Evolutionary conservation across 1,140 invertebrate genomes (phyloP).

Genomic region (Drosophila azteca): DNA sequence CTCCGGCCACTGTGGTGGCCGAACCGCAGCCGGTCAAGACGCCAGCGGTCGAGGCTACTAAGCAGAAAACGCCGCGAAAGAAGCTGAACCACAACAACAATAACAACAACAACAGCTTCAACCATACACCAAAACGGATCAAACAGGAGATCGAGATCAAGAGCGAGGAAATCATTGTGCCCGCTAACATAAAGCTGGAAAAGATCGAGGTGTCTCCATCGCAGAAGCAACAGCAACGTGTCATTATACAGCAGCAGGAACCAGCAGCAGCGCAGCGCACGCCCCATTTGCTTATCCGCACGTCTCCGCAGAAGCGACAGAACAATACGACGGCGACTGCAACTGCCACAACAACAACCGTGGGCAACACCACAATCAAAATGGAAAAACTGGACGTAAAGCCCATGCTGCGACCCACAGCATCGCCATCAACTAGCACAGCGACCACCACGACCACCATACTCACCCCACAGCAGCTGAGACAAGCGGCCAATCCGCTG

Average conservation of each 20-base stretch:
- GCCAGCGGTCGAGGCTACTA: constrained; percentile 21
- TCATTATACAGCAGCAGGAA: constrained; percentile 66
- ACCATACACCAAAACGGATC: constrained; percentile 75
- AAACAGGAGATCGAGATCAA: constrained; percentile 82
- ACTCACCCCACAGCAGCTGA: constrained; percentile 68
- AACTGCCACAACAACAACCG: constrained; percentile 58
- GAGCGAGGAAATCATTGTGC: constrained; percentile 80
- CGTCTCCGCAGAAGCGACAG: constrained; percentile 57
- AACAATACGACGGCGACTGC: constrained; percentile 24
- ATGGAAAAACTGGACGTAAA: constrained; percentile 82
- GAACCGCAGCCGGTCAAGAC: constrained; percentile 19
- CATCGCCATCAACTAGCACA: constrained; percentile 28
- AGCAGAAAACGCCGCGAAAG: constrained; percentile 43
- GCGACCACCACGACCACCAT: constrained; percentile 58
- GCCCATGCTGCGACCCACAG: constrained; percentile 55
- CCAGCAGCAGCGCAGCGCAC: constrained; percentile 55
- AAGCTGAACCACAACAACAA: constrained; percentile 67
- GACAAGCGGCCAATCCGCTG: constrained; percentile 68
- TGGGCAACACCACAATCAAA: constrained; percentile 74
- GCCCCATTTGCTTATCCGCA: constrained; percentile 71
- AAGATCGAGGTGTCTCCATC: constrained; percentile 63
- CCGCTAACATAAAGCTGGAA: constrained; percentile 75
- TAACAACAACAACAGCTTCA: constrained; percentile 68
- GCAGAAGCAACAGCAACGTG: constrained; percentile 53
- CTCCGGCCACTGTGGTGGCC: constrained; percentile 34